Base-by-base conservation (phyloP, 2,888 invertebrate genomes). In the Tuta absoluta region DNA sequence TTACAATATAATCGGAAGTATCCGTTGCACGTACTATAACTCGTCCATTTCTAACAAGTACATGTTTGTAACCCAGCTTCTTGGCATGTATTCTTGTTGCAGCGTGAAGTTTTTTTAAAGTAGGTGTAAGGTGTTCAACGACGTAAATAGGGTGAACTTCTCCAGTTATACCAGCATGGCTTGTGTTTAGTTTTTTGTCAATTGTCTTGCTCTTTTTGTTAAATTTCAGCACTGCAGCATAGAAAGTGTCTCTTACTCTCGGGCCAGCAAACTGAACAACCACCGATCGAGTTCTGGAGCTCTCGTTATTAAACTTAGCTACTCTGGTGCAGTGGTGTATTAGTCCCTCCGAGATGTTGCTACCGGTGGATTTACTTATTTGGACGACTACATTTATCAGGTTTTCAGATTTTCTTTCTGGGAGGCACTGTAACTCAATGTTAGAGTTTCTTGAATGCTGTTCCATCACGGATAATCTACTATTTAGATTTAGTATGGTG, bases 401-500 rank as follows among this genome's bases (percentile, higher is more conserved):
- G 28, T 59, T 59, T 38, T 59, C 59, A 10, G 14, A 14, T 19
- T 59, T 59, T 17, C 17, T 14, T 19, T 59, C 59, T 7, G 59
- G 59, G 14, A 59, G 17, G n/a, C 59, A 59, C 37, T 59, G 59
- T 12, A 59, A 33, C 19, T 59, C 59, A 11, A 59, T 59, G 17
- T 59, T 59, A 37, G 33, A 19, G 12, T 3, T 33, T n/a, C 59
- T 28, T 7, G 59, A 10, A 19, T 28, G 28, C 17, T 59, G 59
- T 37, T 59, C 59, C n/a, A 59, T 12, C 3, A 19, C 23, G 4
- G 24, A 53, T 24, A 53, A 53, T 53, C 24, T 53, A 19, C 14
- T 5, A 53, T 23, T 53, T 14, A 53, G 53, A 23, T 53, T 53
- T 23, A 7, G 14, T 14, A 53, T 53, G 3, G 53, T 53, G 14